Evolutionary conservation across 2,113 vertebrate species (phyloP).

Genomic region (Excalfactoria chinensis): DNA sequence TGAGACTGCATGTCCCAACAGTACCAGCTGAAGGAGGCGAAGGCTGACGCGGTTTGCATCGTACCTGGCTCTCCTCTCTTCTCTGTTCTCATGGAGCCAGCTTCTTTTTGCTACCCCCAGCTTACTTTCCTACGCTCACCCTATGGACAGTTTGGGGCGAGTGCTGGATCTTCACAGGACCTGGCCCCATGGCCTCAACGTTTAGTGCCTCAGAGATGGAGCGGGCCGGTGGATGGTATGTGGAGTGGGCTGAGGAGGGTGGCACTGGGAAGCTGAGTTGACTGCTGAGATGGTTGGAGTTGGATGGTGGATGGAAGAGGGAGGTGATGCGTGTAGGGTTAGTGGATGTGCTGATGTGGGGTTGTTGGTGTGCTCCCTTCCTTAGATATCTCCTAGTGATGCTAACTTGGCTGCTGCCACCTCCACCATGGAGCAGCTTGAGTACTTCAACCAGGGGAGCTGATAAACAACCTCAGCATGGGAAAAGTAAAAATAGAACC

Average conservation of each 20-base stretch:
- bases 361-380: background rate
- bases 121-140: slow-evolving; percentile 63
- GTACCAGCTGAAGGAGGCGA: slow-evolving; percentile 50
- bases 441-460: background rate
- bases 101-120: slow-evolving; percentile 50
- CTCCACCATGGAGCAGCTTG: background rate
- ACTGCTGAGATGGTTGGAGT: too few species aligned
- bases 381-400: fast-evolving
- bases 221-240: slow-evolving; percentile 34
- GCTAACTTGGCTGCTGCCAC: background rate
- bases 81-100: slow-evolving; percentile 56
- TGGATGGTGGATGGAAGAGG: background rate
- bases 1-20: slow-evolving; percentile 63
- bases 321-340: fast-evolving
- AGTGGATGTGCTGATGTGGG: background rate
- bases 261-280: background rate
- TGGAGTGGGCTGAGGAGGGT: background rate
- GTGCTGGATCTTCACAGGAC: slow-evolving; percentile 25
- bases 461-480: background rate
- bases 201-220: slow-evolving; percentile 56
- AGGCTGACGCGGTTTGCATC: slow-evolving; percentile 55
- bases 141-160: slow-evolving; percentile 52
- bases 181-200: slow-evolving; percentile 47
- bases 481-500: slow-evolving; percentile 18
- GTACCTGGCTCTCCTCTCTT: slow-evolving; percentile 63